Percentiles rank a stretch among this genome's conserved stretches.
These are phyloP conservation scores for Meiosimyza platycephala DNA, from an alignment of 2,888 invertebrate species.

Conservation along the genomic window DNA sequence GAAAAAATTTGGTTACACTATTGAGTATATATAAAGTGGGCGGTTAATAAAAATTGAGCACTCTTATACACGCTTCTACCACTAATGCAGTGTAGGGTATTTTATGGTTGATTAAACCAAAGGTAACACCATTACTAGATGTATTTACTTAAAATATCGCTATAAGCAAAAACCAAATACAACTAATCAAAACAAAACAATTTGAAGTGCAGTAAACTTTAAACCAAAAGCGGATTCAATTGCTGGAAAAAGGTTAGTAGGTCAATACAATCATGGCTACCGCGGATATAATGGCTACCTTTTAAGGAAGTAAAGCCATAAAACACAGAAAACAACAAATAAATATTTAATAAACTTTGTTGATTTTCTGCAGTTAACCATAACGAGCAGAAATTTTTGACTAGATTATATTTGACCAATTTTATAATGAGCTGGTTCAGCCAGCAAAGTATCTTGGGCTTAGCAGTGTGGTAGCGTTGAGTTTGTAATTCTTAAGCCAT, in stretches of 20 bases:
- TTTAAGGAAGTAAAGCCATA: conserved; percentile 18
- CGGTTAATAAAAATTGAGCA: too few relatives aligned
- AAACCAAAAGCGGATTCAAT: conserved; percentile 28
- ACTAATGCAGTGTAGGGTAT: too few relatives aligned
- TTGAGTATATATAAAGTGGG: too few relatives aligned
- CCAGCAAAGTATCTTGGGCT: too few relatives aligned
- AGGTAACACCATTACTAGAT: too few relatives aligned
- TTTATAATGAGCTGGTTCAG: conserved; percentile 25
- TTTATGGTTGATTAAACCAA: too few relatives aligned
- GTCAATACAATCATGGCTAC: conserved; percentile 26
- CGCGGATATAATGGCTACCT: conserved; percentile 25
- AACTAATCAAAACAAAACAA: neutral
- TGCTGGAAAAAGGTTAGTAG: conserved; percentile 29
- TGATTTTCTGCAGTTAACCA: conserved; percentile 30
- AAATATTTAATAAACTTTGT: neutral
- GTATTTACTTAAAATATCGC: too few relatives aligned
- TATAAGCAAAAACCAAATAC: too few relatives aligned
- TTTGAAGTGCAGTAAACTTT: neutral
- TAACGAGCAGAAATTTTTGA: conserved; percentile 24
- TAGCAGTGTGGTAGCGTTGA: neutral
- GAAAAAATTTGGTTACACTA: too few relatives aligned
- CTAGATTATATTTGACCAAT: conserved; percentile 32
- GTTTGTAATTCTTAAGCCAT: too few relatives aligned
- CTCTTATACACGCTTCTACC: too few relatives aligned
- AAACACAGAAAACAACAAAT: conserved; percentile 4